Percentiles rank a stretch among this genome's conserved stretches.
Evolutionary conservation across 2,797 vertebrate genomes (phyloP).

Genomic region (Pitangus sulphuratus): DNA sequence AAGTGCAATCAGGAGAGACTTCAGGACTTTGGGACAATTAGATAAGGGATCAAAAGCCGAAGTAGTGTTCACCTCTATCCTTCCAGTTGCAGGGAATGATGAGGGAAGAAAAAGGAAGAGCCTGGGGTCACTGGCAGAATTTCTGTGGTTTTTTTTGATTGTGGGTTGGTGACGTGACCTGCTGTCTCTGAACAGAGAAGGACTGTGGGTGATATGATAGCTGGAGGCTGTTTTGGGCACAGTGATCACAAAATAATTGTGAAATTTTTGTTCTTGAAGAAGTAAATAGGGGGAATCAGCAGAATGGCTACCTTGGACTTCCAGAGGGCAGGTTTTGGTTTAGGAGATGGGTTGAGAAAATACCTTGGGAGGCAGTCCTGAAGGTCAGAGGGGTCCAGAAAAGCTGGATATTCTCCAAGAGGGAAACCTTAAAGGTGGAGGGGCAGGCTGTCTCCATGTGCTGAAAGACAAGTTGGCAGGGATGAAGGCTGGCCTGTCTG

Average conservation of each 20-base stretch:
- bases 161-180: not conserved
- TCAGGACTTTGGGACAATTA: not conserved
- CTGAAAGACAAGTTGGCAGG: not conserved
- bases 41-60: not conserved
- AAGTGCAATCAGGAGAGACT: not conserved
- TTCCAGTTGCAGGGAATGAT: not conserved
- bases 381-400: not conserved
- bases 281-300: not conserved
- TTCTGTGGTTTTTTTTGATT: not conserved
- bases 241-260: not conserved
- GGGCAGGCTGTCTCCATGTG: not conserved
- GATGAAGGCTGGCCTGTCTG: no score
- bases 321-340: not conserved
- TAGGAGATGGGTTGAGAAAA: not conserved
- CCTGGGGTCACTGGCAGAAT: not conserved
- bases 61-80: not conserved
- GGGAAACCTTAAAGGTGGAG: not conserved
- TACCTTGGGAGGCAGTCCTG: not conserved
- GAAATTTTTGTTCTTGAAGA: not conserved
- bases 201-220: not conserved
- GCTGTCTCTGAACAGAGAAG: not conserved
- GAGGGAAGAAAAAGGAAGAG: not conserved
- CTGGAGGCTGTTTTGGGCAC: not conserved
- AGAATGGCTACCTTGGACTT: not conserved
- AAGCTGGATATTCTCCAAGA: not conserved